Evolutionary conservation across 2,113 vertebrate species (phyloP).

Genomic region (Cricetomys ansorgei): DNA sequence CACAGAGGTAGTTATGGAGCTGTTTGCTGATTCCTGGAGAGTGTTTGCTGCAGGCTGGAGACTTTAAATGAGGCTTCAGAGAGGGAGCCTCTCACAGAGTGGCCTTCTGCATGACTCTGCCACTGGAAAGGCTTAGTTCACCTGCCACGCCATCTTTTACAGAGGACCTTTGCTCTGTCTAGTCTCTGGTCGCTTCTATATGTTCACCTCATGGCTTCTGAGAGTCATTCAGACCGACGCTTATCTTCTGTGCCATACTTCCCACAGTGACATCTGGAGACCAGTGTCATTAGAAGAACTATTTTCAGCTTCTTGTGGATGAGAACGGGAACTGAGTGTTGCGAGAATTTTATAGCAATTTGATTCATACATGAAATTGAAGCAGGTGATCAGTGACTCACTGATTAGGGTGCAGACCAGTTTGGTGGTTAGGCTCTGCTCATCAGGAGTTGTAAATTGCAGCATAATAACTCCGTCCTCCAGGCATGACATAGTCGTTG

Average conservation of each 20-base stretch:
- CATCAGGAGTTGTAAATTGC: background rate
- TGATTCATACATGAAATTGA: background rate
- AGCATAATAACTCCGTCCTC: background rate
- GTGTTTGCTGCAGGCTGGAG: constrained; percentile 46
- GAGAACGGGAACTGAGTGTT: background rate
- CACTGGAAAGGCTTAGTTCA: background rate
- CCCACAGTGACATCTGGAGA: background rate
- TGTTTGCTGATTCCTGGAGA: constrained; percentile 39
- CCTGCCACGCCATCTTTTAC: background rate
- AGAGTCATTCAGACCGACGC: background rate
- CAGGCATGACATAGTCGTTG: background rate
- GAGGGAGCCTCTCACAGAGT: background rate
- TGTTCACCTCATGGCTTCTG: background rate
- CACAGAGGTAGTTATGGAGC: constrained; percentile 1
- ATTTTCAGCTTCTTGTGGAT: background rate
- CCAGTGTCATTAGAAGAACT: background rate
- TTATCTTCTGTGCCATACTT: background rate
- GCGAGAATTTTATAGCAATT: background rate
- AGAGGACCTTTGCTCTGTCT: background rate
- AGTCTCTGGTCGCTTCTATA: background rate
- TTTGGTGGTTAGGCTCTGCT: background rate
- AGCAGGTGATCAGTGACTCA: background rate
- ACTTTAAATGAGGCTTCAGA: background rate
- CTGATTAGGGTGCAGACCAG: background rate
- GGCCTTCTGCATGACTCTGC: background rate